Evolutionary conservation across 2,113 vertebrate species (phyloP).

Genomic region (Sisor rabdophorus): DNA sequence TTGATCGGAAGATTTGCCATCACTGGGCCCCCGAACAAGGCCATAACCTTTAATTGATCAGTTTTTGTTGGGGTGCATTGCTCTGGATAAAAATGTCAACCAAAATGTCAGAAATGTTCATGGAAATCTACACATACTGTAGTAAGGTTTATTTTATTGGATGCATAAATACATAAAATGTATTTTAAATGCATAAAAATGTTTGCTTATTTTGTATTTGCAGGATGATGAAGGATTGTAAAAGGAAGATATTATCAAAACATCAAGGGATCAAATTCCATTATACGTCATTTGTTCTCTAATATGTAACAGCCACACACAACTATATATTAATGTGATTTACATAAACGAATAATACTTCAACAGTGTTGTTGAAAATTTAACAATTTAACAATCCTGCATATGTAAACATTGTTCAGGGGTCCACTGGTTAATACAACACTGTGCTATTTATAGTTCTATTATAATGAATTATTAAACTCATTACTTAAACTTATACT

Average conservation of each 20-base stretch:
- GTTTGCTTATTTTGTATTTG: slow-evolving; percentile 39
- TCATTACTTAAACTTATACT: too few species aligned
- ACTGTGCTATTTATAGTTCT: slow-evolving; percentile 8
- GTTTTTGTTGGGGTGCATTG: too few species aligned
- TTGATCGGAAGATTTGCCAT: too few species aligned
- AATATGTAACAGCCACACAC: background rate
- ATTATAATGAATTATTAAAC: slow-evolving; percentile 24
- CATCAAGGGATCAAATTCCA: background rate
- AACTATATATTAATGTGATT: background rate
- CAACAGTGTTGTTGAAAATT: background rate
- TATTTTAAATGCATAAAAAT: too few species aligned
- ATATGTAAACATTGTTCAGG: background rate
- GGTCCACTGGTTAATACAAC: background rate
- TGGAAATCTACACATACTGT: too few species aligned
- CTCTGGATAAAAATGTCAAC: too few species aligned
- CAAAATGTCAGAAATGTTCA: too few species aligned
- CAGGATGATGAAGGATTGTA: slow-evolving; percentile 66
- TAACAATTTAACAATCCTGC: slow-evolving; percentile 1
- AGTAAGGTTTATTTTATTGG: too few species aligned
- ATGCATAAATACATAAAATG: too few species aligned
- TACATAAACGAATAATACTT: background rate
- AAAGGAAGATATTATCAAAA: slow-evolving; percentile 5
- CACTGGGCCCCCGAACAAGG: too few species aligned
- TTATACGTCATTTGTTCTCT: background rate
- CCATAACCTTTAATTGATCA: too few species aligned